phyloP scores from a whole-genome alignment of 2,113 vertebrate species.

The Nyctibius bracteatus region DNA sequence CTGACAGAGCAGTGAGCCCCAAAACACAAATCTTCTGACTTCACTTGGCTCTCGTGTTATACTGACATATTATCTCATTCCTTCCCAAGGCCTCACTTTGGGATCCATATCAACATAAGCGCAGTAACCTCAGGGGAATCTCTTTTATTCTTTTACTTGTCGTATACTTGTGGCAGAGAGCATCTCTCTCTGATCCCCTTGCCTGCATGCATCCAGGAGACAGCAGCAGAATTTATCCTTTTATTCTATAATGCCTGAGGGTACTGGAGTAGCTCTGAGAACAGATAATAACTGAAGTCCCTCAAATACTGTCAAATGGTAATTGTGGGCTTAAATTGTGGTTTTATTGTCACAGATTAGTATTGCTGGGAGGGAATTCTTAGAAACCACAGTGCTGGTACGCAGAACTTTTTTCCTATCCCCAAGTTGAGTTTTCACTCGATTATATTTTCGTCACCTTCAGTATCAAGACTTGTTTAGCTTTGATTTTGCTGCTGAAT shows the following conservation, averaged over 20 bases:
- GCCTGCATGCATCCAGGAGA: background rate
- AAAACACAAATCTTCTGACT: background rate
- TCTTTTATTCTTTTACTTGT: background rate
- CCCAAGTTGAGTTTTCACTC: background rate
- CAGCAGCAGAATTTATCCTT: background rate
- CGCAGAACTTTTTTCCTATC: background rate
- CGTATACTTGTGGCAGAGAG: background rate
- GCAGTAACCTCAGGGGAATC: background rate
- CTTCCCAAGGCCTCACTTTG: background rate
- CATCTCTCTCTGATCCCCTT: background rate
- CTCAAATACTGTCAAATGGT: slow-evolving; percentile 19
- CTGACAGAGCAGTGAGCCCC: background rate
- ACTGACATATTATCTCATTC: background rate
- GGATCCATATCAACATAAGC: background rate
- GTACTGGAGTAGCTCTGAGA: background rate
- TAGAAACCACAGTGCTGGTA: background rate
- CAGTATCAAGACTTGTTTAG: background rate
- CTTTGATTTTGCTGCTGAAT: background rate
- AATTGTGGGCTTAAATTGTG: slow-evolving; percentile 14
- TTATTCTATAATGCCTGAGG: slow-evolving; percentile 11
- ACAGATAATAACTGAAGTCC: slow-evolving; percentile 1
- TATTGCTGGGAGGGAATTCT: background rate
- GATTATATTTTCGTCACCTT: background rate
- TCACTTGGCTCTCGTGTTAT: background rate
- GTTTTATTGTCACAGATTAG: background rate